Evolutionary conservation across 2,888 invertebrate species (phyloP), one percentile per base, ranked within the genome.

Genomic region (Eugnorisma glareosa): DNA sequence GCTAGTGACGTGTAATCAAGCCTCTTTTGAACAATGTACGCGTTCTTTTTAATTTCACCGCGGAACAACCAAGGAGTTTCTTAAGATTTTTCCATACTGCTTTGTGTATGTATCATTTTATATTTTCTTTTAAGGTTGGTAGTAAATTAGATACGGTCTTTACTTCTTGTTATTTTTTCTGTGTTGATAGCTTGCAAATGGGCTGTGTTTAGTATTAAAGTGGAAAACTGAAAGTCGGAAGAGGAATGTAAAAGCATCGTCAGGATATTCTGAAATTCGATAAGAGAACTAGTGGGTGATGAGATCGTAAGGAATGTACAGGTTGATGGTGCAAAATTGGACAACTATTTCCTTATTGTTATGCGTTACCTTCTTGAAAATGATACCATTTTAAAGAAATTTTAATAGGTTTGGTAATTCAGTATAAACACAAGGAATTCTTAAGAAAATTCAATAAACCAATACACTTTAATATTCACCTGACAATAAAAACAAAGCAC

Each of bases 1-100:
- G 90, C 88, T 91, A 91, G 92, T 94, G 94, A 94, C 93, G 93
- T 93, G 93, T 94, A 95, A 94, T 94, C 94, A 94, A 91, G 92
- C 90, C 89, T 88, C 93, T 93, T 93, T 94, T 94, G 94, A 94
- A 88, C 90, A 89, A 90, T 90, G 92, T 89, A 89, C 89, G 84
- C 87, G 84, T 89, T 87, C 85, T 90, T 92, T 92, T 92, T 93
- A 92, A 93, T 93, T 93, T 89, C 81, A 88, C 88, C 85, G 86
- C 87, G 84, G 70, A 75, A 79, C 82, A 72, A 81, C 81, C 86
- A 86, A 86, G 88, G 79, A 89, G 83, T 79, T 86, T 88, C 86
- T 81, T 54, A 81, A 82, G 76, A 80, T 83, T 87, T 88, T 83
- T 82, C 80, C 70, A 87, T 85, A 83, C 75, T 73, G 31, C 72